Percentiles rank a stretch among this genome's conserved stretches.
Conservation (phyloP, 2,797 vertebrate species). For the Karalla daura region DNA sequence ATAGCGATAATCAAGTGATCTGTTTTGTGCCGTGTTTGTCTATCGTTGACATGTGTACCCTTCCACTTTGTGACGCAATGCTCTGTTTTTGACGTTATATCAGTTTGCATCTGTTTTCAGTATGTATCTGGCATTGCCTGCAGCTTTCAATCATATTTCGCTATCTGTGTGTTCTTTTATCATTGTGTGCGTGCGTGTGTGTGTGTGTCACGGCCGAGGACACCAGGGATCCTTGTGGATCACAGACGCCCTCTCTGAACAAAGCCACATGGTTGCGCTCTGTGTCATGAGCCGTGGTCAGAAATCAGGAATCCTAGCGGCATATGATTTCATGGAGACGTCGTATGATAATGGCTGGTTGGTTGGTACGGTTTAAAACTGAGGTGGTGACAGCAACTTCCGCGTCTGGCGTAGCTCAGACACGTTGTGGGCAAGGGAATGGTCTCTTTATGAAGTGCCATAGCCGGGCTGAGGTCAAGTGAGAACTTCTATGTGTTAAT, state of each 20-base stretch:
- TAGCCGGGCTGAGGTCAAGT: slow-evolving; percentile 4
- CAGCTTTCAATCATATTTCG: slow-evolving; percentile 21
- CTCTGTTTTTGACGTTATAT: slow-evolving; percentile 39
- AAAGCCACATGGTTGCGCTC: slow-evolving; percentile 28
- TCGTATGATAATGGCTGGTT: slow-evolving; percentile 55
- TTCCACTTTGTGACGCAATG: slow-evolving; percentile 21
- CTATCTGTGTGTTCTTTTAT: slow-evolving; percentile 69
- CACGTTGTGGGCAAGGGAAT: slow-evolving; percentile 19
- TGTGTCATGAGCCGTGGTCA: slow-evolving; percentile 26
- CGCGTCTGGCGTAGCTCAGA: slow-evolving; percentile 39
- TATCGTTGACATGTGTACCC: slow-evolving; percentile 29
- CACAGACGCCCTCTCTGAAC: slow-evolving; percentile 19
- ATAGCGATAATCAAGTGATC: slow-evolving; percentile 16
- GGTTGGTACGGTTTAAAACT: slow-evolving; percentile 55
- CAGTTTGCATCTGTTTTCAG: slow-evolving; percentile 54
- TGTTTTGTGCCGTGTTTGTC: not conserved
- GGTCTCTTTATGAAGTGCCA: slow-evolving; percentile 6
- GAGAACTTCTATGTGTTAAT: slow-evolving; percentile 18
- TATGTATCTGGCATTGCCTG: slow-evolving; percentile 23
- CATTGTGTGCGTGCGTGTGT: slow-evolving; percentile 49
- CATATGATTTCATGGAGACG: slow-evolving; percentile 61
- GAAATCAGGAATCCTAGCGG: slow-evolving; percentile 17
- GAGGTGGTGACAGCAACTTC: slow-evolving; percentile 49
- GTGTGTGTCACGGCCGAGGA: slow-evolving; percentile 35
- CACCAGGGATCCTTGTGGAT: slow-evolving; percentile 5